Base-by-base conservation (phyloP, 2,113 vertebrate genomes). In the Micromys minutus region DNA sequence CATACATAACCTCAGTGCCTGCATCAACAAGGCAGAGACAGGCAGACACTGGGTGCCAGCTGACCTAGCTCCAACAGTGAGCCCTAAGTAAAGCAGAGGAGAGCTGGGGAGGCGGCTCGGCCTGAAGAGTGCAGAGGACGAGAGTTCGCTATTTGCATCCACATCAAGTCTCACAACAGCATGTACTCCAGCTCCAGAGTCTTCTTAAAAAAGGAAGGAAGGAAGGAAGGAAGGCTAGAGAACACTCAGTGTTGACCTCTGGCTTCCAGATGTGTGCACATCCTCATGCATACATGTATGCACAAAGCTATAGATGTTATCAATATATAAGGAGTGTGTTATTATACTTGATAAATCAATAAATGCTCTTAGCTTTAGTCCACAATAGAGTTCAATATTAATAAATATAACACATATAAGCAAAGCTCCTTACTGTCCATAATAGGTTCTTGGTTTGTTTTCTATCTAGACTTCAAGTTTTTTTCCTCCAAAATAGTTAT, bases 371-470 rank as follows among this genome's bases (percentile, higher is more conserved):
- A 47, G 19, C 77, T 88, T 55, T 55, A 85, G 79, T 24, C 72
- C 72, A 52, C 71, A 93, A 84, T 39, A 91, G 8, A 85, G 39
- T 87, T 67, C 67, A 93, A 72, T 67, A 83, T 34, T 88, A 36
- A 77, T 59, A 91, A 74, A 89, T 71, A 86, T 6, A 89, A 89
- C 26, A 21, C 65, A 95, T 24, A 81, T 69, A 81, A 76, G 67
- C 61, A 63, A 94, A 85, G 39, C 36, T 94, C 61, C 47, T 91
- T 89, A 26, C 24, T 11, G 19, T 69, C 36, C 39, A 22, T 29
- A 80, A 69, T 39, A 89, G 72, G 13, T 45, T 84, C 61, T 83
- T 45, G 31, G 39, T 47, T 75, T 42, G 29, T 52, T 79, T 77
- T 52, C 26, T 84, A 84, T 45, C 45, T 45, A 39, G 31, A 63